phyloP scores from a whole-genome alignment of 2,113 vertebrate genomes.

The Thinocorus orbignyianus region DNA sequence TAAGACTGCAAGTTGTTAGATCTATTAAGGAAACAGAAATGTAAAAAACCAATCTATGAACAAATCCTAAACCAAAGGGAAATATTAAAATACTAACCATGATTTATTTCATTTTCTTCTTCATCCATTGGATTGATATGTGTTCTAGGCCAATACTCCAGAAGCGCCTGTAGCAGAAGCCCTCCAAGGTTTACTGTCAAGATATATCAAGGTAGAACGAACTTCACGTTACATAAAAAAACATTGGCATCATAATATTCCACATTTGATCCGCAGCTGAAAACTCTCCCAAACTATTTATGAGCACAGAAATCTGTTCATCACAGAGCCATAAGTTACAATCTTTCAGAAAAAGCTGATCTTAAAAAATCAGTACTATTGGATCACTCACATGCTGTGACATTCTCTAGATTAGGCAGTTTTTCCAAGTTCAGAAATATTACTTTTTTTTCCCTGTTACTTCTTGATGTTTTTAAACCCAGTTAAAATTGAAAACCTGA shows the following conservation, averaged over 20 bases:
- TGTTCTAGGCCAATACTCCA: constrained; percentile 98
- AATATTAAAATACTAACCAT: constrained; percentile 72
- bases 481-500: not conserved
- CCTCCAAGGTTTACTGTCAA: constrained; percentile 93
- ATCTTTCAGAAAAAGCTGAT: not conserved
- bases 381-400: not conserved
- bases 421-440: not conserved
- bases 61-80: not conserved
- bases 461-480: not conserved
- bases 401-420: not conserved
- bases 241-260: rapidly evolving
- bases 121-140: constrained; percentile 98
- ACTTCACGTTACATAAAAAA: not conserved
- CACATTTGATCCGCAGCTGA: not conserved
- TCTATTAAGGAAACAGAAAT: not conserved
- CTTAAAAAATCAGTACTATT: not conserved
- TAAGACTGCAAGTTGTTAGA: not conserved
- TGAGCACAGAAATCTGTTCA: not conserved
- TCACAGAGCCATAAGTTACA: not conserved
- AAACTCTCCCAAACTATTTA: not conserved
- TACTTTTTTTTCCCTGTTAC: not conserved
- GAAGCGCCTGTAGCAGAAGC: constrained; percentile 91
- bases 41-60: not conserved
- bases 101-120: constrained; percentile 95
- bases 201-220: not conserved